Evolutionary conservation across 2,888 invertebrate species (phyloP), one percentile per base, ranked within the genome.

Genomic region (Leptopilina myrica): DNA sequence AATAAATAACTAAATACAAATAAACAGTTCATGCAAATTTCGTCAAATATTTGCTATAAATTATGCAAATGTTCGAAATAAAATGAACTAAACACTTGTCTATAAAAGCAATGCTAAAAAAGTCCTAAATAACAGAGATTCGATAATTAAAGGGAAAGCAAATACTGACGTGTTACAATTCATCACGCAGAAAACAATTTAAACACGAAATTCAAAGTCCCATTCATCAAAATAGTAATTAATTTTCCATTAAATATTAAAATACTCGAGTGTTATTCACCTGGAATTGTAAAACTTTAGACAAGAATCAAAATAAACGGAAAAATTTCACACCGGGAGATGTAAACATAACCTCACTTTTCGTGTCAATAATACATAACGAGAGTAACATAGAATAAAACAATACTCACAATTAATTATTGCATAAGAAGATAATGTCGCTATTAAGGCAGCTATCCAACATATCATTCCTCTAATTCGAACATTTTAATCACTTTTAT

Each of bases 281-380:
- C 15, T 62, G 15, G 20, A 20, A 9, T 15, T 3, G 6, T 5
- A 56, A 12, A 12, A n/a, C 6, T 53, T 73, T 56, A 1, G 9
- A 7, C 8, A 2, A 33, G 3, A 20, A n/a, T 56, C 0, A 56
- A 26, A 53, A 73, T 5, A 73, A 56, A 26, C 15, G 33, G 33
- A 3, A 33, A 33, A 33, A 33, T 2, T 33, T 33, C 3, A 8
- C 49, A 56, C 56, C n/a, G 20, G 14, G 33, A 9, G 9, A 5
- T n/a, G 11, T 20, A 56, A 73, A 73, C 73, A 73, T 73, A 73
- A 73, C 73, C 73, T 73, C 33, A 33, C 26, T 56, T 26, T 26
- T 33, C 9, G 56, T 56, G 33, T 8, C 73, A n/a, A n/a, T 11
- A n/a, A 8, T 8, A 9, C 6, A 14, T 33, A 8, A 1, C 33